Percentiles rank a stretch among this genome's conserved stretches.
Evolutionary conservation across 2,113 vertebrate species (phyloP).

Genomic region (Propithecus coquereli): DNA sequence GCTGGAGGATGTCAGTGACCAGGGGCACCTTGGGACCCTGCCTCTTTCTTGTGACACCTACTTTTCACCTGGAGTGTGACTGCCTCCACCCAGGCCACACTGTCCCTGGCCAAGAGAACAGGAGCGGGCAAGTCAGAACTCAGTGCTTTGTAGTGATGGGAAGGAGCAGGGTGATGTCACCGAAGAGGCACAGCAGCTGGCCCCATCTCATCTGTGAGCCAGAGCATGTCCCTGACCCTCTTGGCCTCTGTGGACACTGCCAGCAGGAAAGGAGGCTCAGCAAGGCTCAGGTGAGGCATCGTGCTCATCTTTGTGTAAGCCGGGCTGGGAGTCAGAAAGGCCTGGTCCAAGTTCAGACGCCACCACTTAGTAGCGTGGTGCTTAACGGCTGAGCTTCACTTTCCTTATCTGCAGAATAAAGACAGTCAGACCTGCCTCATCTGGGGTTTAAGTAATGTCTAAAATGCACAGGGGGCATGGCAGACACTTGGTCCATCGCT

Average conservation of each 20-base stretch:
- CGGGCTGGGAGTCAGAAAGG: background rate
- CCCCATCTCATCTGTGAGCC: background rate
- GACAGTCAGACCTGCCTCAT: background rate
- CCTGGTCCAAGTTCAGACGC: background rate
- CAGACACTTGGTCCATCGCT: accelerated
- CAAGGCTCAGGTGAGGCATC: background rate
- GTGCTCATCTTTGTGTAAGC: background rate
- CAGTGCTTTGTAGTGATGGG: background rate
- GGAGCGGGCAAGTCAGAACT: background rate
- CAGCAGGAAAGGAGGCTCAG: background rate
- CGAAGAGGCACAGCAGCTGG: accelerated
- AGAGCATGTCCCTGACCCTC: no score
- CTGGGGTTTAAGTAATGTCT: background rate
- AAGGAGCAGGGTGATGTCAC: background rate
- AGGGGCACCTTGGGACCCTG: background rate
- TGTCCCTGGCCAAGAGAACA: background rate
- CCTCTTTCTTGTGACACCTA: background rate
- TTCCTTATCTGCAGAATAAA: background rate
- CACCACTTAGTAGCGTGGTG: background rate
- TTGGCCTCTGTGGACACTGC: background rate
- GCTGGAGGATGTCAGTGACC: background rate
- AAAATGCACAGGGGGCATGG: background rate
- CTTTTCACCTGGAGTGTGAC: background rate
- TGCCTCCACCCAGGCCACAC: background rate
- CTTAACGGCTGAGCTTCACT: background rate